A percentile compares a stretch with the other conserved stretches of the same genome.
These are phyloP conservation scores for Corythornis madagascariensis DNA, from an alignment of 2,113 vertebrate genomes.

Conservation along the genomic window DNA sequence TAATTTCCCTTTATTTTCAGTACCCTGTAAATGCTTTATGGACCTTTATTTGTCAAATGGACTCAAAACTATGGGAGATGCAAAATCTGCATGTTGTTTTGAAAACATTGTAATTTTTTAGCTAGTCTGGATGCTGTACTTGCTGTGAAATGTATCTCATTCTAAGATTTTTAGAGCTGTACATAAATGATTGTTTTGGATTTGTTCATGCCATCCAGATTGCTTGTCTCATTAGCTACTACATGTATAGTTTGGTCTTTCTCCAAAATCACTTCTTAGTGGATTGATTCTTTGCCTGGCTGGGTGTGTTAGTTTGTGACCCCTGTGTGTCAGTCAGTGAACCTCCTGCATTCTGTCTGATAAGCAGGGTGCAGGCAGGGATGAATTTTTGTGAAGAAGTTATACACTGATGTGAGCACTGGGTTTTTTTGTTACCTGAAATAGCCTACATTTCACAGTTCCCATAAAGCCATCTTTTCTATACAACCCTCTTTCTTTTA, in stretches of 20 bases:
- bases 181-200: background rate
- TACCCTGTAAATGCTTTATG: background rate
- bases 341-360: background rate
- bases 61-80: background rate
- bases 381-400: constrained; percentile 47
- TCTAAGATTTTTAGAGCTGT: background rate
- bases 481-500: constrained; percentile 23
- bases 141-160: background rate
- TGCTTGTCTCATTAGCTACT: background rate
- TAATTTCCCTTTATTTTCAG: background rate
- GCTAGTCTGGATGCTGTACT: background rate
- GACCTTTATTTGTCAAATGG: background rate
- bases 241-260: background rate
- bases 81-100: background rate
- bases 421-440: constrained; percentile 49
- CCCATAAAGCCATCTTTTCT: constrained; percentile 27
- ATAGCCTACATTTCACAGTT: constrained; percentile 54
- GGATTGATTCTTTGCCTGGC: background rate
- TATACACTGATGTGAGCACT: constrained; percentile 14
- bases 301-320: background rate
- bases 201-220: background rate
- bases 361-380: constrained; percentile 3
- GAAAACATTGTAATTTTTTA: background rate
- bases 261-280: background rate
- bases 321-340: constrained; percentile 29